These are phyloP conservation scores for Actinia equina DNA, from an alignment of 64 coral and sea anemone species.

Conservation along the genomic window DNA sequence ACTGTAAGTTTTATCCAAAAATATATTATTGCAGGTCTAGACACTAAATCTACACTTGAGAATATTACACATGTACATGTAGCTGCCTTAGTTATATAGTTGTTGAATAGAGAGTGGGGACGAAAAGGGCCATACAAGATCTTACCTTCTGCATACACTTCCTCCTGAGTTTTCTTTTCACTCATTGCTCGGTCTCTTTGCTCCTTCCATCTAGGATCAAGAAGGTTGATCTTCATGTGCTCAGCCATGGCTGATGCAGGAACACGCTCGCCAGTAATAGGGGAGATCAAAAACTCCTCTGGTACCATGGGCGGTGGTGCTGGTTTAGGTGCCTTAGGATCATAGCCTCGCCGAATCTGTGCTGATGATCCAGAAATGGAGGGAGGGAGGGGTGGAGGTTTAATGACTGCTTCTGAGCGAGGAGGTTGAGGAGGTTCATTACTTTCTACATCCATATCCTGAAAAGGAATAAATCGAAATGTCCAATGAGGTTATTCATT, in stretches of 20 bases:
- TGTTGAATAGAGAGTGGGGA: no score
- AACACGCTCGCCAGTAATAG: conserved; percentile 95
- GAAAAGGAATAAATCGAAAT: not conserved
- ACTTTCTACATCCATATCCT: conserved; percentile 28
- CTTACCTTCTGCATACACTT: conserved; percentile 94
- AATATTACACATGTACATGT: no score
- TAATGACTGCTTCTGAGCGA: conserved; percentile 42
- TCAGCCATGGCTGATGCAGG: conserved; percentile 88
- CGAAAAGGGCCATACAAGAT: not conserved
- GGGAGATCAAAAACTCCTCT: conserved; percentile 93
- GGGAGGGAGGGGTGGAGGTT: conserved; percentile 76
- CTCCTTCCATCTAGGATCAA: conserved; percentile 97
- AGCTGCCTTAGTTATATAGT: no score
- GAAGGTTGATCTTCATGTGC: conserved; percentile 96
- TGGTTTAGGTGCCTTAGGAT: conserved; percentile 86
- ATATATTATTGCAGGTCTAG: no score
- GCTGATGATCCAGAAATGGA: conserved; percentile 48
- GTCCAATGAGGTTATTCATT: no score
- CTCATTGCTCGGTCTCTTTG: conserved; percentile 79
- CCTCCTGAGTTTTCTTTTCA: conserved; percentile 94
- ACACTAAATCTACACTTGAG: no score
- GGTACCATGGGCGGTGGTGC: conserved; percentile 4
- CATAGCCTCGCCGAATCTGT: conserved; percentile 82
- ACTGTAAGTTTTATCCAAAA: no score
- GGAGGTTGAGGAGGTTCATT: conserved; percentile 34